A percentile compares a stretch with the other conserved stretches of the same genome.
These are phyloP conservation scores for Torymus auratus DNA, from an alignment of 2,888 invertebrate species.

Conservation along the genomic window DNA sequence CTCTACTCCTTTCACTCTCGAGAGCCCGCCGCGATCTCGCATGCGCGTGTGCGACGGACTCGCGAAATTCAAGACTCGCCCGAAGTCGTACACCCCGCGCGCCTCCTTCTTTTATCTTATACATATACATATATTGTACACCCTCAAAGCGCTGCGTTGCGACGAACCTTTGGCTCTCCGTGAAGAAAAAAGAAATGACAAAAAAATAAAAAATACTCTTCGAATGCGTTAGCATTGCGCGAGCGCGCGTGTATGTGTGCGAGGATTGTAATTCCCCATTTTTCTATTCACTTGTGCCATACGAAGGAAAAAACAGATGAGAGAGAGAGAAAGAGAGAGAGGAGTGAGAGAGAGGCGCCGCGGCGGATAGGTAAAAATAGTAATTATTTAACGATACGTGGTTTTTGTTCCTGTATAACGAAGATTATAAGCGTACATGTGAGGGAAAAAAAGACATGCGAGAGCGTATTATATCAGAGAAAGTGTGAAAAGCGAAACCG, in stretches of 20 bases:
- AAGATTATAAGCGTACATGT: slow-evolving; percentile 59
- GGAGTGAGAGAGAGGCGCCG: slow-evolving; percentile 6
- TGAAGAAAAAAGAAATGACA: neutral
- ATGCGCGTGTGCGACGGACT: neutral
- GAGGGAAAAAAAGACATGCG: neutral
- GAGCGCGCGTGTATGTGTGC: no score
- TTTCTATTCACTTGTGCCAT: slow-evolving; percentile 70
- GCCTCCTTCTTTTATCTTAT: no score
- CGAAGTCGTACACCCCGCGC: slow-evolving; percentile 13
- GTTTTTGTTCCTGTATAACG: slow-evolving; percentile 71
- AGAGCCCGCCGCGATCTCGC: neutral
- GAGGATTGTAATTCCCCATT: slow-evolving; percentile 40
- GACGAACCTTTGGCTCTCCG: neutral
- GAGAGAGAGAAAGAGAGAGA: neutral
- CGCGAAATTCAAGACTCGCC: neutral
- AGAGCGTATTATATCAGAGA: neutral
- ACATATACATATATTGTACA: no score
- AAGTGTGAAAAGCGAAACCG: slow-evolving; percentile 19
- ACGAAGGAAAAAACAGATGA: slow-evolving; percentile 53
- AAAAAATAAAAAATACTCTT: neutral
- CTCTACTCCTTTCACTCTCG: slow-evolving; percentile 27
- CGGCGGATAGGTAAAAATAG: slow-evolving; percentile 52
- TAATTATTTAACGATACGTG: slow-evolving; percentile 67
- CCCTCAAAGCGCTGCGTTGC: no score
- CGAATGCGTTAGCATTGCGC: neutral